These are phyloP conservation scores for Limenitis camilla DNA, from an alignment of 2,888 invertebrate genomes.

Conservation along the genomic window DNA sequence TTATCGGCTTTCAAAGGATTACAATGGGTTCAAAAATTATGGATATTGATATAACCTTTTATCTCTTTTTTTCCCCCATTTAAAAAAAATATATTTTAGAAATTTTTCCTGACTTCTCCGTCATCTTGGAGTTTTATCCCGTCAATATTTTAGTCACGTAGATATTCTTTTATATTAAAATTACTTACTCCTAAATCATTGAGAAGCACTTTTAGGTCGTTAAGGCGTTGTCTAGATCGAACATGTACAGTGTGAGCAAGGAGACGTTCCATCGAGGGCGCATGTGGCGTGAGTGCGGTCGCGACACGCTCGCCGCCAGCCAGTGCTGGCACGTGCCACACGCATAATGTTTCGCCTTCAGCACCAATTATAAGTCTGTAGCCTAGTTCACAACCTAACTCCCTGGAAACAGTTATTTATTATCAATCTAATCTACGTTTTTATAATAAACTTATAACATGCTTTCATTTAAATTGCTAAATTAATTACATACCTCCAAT, in stretches of 20 bases:
- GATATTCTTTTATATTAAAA: no score
- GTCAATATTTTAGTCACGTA: no score
- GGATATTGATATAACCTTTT: no score
- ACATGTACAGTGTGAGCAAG: constrained; percentile 97
- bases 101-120: no score
- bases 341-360: constrained; percentile 73
- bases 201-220: constrained; percentile 86
- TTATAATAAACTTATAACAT: background rate
- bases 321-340: constrained; percentile 78
- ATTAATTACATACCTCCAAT: constrained; percentile 83
- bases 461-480: background rate
- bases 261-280: constrained; percentile 95
- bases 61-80: no score
- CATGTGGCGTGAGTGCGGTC: constrained; percentile 89
- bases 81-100: no score
- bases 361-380: constrained; percentile 92
- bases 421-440: background rate
- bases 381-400: constrained; percentile 88
- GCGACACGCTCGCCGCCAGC: constrained; percentile 67
- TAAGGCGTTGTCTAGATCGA: constrained; percentile 87
- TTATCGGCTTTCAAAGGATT: no score
- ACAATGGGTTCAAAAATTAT: no score
- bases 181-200: constrained; percentile 74
- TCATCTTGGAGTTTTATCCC: no score
- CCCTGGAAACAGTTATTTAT: constrained; percentile 44